Evolutionary conservation across 2,113 vertebrate species (phyloP).

Genomic region (Bombycilla garrulus): DNA sequence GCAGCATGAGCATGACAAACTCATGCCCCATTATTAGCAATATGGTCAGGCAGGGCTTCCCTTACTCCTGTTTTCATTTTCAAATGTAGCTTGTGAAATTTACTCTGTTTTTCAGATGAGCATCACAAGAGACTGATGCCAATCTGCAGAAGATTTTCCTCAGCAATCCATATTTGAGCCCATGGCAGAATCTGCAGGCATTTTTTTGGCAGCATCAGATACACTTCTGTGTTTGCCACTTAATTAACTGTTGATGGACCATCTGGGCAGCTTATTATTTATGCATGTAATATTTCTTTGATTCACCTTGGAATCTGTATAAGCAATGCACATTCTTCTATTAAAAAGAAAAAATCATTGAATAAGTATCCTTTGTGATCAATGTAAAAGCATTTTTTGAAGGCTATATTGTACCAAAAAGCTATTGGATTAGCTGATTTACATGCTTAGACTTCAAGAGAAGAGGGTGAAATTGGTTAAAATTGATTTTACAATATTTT

Average conservation of each 20-base stretch:
- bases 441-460: background rate
- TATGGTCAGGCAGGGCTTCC: background rate
- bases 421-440: background rate
- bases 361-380: background rate
- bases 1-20: background rate
- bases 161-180: conserved; percentile 10
- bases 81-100: conserved; percentile 20
- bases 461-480: background rate
- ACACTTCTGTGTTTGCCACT: conserved; percentile 34
- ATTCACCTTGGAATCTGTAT: conserved; percentile 34
- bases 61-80: conserved; percentile 17
- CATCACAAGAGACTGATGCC: background rate
- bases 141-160: background rate
- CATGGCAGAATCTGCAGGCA: background rate
- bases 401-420: background rate
- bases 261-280: conserved; percentile 35
- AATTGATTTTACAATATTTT: background rate
- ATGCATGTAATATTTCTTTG: conserved; percentile 11
- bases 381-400: background rate
- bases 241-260: conserved; percentile 65
- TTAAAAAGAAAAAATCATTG: background rate
- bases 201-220: background rate
- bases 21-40: background rate
- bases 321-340: background rate
- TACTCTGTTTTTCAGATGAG: conserved; percentile 11